A percentile compares a stretch with the other conserved stretches of the same genome.
Conservation (phyloP, 2,888 invertebrate genomes). For the Criorhina ranunculi region DNA sequence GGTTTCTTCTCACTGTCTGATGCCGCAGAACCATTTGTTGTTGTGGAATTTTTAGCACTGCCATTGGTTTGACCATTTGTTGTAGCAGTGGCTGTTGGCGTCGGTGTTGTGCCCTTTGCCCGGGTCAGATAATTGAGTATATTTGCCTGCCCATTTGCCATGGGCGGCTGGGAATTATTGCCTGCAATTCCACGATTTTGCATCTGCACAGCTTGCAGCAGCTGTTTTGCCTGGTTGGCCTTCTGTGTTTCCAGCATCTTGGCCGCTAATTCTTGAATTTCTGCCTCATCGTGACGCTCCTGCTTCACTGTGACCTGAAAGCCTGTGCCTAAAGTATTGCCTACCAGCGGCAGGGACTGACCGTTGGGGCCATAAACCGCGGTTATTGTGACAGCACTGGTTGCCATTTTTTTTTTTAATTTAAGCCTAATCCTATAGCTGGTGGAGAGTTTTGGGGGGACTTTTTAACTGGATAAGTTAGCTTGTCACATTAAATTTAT, state of each 20-base stretch:
- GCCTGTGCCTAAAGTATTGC: constrained; percentile 81
- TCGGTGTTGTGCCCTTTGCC: constrained; percentile 51
- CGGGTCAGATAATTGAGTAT: constrained; percentile 88
- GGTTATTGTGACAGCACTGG: constrained; percentile 79
- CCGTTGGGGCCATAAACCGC: constrained; percentile 83
- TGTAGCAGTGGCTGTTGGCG: constrained; percentile 29
- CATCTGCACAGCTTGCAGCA: constrained; percentile 82
- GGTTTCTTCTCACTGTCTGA: constrained; percentile 80
- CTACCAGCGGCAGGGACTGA: constrained; percentile 81
- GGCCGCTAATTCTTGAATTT: constrained; percentile 93
- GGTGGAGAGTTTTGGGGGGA: neutral
- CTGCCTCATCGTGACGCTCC: constrained; percentile 90
- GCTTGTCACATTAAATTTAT: constrained; percentile 25
- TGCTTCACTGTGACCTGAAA: constrained; percentile 82
- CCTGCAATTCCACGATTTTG: constrained; percentile 46
- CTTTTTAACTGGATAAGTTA: constrained; percentile 1
- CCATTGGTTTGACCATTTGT: constrained; percentile 51
- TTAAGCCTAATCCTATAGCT: constrained; percentile 17
- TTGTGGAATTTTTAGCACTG: constrained; percentile 17
- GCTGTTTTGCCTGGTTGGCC: constrained; percentile 86
- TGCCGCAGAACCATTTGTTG: constrained; percentile 78
- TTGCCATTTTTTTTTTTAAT: constrained; percentile 48
- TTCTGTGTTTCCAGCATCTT: constrained; percentile 94
- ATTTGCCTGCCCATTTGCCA: constrained; percentile 85
- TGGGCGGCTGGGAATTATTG: constrained; percentile 78